Base-by-base conservation (phyloP, 2,888 invertebrate species). In the Crioceris asparagi region DNA sequence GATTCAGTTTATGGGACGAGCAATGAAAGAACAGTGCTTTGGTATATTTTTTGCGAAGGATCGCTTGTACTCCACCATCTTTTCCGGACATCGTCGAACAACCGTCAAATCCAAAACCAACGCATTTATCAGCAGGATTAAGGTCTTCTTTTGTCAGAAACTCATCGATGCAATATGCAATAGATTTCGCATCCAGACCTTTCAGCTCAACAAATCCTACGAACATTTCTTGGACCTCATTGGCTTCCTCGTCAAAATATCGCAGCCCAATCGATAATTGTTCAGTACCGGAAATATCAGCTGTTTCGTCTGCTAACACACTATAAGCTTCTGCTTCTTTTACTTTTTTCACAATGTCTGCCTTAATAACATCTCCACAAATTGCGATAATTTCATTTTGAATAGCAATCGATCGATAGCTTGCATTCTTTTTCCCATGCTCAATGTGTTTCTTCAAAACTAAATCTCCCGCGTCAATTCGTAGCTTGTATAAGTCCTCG, bases 381-480 rank as follows among this genome's bases (percentile, higher is more conserved):
- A 36, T 32, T n/a, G 12, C 29, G 8, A 44, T 50, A 31, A 43
- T 45, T 48, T 59, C 50, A 49, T 59, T 60, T 55, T 59, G 55
- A 35, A 58, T 53, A 40, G 40, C 36, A 36, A 40, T 47, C 23
- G 53, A 55, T 35, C 35, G 41, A 41, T 58, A 55, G 35, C 32
- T 43, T 29, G 54, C 52, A 44, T 57, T 55, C 39, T 48, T 50
- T 36, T 32, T 38, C 11, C 49, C 47, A 16, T 45, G 35, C 36
- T 52, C 49, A 35, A 53, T 41, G 45, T 58, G 53, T 31, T 49
- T 40, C 44, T 52, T 51, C 32, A 57, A 46, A 42, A 36, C 21
- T 32, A 32, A 15, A 39, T 55, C 50, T 32, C 53, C 38, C 48
- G 54, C 40, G 34, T 53, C 48, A 39, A 53, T 45, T 44, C 48